Conservation (phyloP, 2,113 vertebrate species). For the Cygnus atratus region DNA sequence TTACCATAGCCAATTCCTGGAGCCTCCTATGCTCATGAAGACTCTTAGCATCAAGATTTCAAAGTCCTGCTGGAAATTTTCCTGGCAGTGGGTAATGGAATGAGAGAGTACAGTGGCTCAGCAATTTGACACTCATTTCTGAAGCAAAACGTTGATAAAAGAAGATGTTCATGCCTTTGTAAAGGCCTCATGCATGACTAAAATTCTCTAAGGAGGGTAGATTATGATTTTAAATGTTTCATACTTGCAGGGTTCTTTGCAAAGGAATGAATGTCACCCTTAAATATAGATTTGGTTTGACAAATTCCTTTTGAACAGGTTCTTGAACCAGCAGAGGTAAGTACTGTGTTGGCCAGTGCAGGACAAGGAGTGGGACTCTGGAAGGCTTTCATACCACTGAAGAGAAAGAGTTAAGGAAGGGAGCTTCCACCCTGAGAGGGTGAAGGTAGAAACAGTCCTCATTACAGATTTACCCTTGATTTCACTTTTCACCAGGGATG, state of each 20-base stretch:
- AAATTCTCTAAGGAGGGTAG: not conserved
- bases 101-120: not conserved
- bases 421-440: not conserved
- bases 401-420: not conserved
- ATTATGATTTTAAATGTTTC: not conserved
- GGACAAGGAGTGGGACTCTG: not conserved
- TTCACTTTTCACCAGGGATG: not conserved
- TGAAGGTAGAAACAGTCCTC: not conserved
- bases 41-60: not conserved
- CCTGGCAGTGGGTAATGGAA: not conserved
- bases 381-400: not conserved
- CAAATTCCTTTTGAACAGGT: not conserved
- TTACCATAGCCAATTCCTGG: not conserved
- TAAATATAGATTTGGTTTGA: not conserved
- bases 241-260: not conserved
- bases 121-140: not conserved
- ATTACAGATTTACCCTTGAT: not conserved
- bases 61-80: slow-evolving; percentile 10
- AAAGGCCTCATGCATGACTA: not conserved
- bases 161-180: not conserved
- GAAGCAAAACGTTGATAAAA: not conserved
- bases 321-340: not conserved
- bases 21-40: fast-evolving
- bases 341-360: not conserved
- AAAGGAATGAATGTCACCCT: not conserved